Evolutionary conservation across 2,888 invertebrate genomes (phyloP).

Genomic region (Drosophila sordidula): DNA sequence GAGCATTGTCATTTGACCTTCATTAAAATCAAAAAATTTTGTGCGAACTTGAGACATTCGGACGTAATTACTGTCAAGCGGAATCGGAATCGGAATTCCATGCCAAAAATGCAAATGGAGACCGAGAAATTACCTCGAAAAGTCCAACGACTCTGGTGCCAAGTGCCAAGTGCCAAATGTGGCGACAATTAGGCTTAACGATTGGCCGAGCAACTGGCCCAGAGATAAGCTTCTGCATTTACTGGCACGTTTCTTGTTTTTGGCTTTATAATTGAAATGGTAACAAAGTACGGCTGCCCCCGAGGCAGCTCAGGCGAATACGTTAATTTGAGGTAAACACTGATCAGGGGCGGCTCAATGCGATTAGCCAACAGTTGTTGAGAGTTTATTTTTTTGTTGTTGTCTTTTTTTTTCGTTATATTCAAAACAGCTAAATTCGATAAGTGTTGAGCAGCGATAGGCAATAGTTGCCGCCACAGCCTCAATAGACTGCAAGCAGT

Average conservation of each 20-base stretch:
- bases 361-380: conserved; percentile 22
- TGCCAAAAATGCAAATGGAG: conserved; percentile 62
- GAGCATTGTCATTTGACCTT: conserved; percentile 63
- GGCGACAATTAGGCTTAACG: conserved; percentile 70
- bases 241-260: conserved; percentile 50
- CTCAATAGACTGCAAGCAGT: background rate
- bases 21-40: conserved; percentile 62
- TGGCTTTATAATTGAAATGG: conserved; percentile 48
- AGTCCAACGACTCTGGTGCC: conserved; percentile 72
- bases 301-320: conserved; percentile 11
- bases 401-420: background rate
- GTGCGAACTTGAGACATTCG: conserved; percentile 72
- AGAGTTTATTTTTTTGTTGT: background rate
- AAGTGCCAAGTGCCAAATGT: conserved; percentile 63
- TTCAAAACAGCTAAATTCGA: conserved; percentile 20
- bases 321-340: conserved; percentile 12
- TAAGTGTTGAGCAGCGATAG: background rate
- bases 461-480: background rate
- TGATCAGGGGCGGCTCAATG: conserved; percentile 17
- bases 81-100: conserved; percentile 52
- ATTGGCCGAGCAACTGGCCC: conserved; percentile 43
- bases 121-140: conserved; percentile 70
- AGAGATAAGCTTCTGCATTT: conserved; percentile 63
- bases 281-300: conserved; percentile 31
- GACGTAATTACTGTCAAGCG: conserved; percentile 75